Conservation (phyloP, 2,888 invertebrate species). For the Idaea straminata region DNA sequence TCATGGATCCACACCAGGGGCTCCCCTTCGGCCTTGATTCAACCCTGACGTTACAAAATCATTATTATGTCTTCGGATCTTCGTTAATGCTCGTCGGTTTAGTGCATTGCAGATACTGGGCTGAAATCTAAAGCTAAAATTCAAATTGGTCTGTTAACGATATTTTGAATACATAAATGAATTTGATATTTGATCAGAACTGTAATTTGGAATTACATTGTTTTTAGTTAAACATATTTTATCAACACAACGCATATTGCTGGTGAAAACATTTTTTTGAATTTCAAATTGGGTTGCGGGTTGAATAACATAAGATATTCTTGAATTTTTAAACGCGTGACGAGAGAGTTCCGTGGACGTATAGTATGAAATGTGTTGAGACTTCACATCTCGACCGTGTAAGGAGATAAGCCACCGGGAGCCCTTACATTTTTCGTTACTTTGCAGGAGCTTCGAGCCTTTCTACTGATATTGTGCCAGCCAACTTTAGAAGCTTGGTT, state of each 20-base stretch:
- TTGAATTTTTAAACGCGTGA: neutral
- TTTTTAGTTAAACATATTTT: neutral
- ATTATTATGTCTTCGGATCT: constrained; percentile 31
- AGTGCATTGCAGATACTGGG: constrained; percentile 26
- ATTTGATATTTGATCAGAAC: constrained; percentile 7
- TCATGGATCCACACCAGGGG: constrained; percentile 10
- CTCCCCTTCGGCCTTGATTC: constrained; percentile 13
- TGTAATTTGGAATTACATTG: neutral
- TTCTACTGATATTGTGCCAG: constrained; percentile 27
- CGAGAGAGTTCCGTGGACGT: neutral
- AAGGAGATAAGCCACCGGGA: constrained; percentile 46
- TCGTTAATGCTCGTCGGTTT: constrained; percentile 27
- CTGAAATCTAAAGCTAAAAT: constrained; percentile 21
- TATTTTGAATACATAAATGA: constrained; percentile 30
- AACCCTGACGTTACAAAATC: constrained; percentile 21
- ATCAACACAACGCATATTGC: constrained; percentile 4
- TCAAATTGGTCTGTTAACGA: constrained; percentile 26
- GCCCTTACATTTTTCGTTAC: constrained; percentile 39
- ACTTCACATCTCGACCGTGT: constrained; percentile 37
- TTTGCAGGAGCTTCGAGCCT: constrained; percentile 26
- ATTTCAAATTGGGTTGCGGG: constrained; percentile 1
- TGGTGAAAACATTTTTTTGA: constrained; percentile 4
- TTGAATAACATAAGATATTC: constrained; percentile 6
- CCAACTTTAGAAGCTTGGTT: constrained; percentile 20
- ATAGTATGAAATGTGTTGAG: constrained; percentile 23